These are phyloP conservation scores for Epiblema foenella DNA, from an alignment of 2,888 invertebrate genomes.

Conservation along the genomic window DNA sequence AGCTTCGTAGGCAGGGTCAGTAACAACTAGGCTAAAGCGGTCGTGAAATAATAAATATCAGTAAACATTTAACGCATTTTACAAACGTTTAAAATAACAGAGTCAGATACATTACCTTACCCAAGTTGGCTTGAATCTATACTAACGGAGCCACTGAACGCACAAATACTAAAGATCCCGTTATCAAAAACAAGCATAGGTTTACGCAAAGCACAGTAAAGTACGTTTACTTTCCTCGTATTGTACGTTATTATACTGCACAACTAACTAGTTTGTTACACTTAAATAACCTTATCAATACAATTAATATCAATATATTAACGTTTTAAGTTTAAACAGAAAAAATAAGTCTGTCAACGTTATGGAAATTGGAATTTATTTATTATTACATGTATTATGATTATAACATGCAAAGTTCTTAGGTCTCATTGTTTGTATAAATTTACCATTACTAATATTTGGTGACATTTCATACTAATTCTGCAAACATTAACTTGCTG, in stretches of 20 bases:
- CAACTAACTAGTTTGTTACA: background rate
- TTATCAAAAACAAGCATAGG: conserved; percentile 29
- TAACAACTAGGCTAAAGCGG: too few species aligned
- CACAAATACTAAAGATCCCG: conserved; percentile 34
- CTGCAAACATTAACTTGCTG: background rate
- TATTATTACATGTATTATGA: background rate
- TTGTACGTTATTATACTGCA: conserved; percentile 12
- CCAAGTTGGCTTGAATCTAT: conserved; percentile 9
- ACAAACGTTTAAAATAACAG: background rate
- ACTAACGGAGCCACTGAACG: conserved; percentile 25
- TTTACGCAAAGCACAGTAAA: conserved; percentile 39
- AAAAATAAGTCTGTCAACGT: too few species aligned
- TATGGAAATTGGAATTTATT: too few species aligned
- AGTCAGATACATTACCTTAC: conserved; percentile 1
- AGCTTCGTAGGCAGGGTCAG: too few species aligned
- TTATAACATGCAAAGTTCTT: background rate
- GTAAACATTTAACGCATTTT: background rate
- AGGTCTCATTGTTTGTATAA: background rate
- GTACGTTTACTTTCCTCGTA: conserved; percentile 33
- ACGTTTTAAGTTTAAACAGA: too few species aligned
- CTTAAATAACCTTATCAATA: background rate
- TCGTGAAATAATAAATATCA: background rate
- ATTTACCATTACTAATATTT: background rate
- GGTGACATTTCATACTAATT: background rate
- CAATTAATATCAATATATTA: background rate